Percentiles rank a stretch among this genome's conserved stretches.
phyloP scores from a whole-genome alignment of 2,113 vertebrate genomes.

The Limnothrissa miodon region DNA sequence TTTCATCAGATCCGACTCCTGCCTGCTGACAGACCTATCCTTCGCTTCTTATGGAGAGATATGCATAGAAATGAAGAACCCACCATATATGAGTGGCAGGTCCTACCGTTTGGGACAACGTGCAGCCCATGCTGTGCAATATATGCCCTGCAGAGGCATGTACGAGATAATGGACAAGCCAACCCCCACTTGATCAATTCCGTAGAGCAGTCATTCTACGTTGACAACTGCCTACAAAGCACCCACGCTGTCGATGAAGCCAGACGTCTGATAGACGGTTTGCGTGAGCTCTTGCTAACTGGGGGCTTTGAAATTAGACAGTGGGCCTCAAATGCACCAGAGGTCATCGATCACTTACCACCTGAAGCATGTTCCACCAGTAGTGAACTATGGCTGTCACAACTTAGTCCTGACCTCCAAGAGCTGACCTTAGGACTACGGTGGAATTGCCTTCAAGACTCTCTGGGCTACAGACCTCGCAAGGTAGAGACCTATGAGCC shows the following conservation, averaged over 20 bases:
- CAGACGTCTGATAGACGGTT: neutral
- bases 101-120: neutral
- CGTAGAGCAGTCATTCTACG: neutral
- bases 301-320: neutral
- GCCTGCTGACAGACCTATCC: slow-evolving; percentile 19
- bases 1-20: slow-evolving; percentile 39
- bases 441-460: neutral
- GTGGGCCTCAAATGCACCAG: neutral
- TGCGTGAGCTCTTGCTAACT: neutral
- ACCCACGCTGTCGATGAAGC: neutral
- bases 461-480: neutral
- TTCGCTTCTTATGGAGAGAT: slow-evolving; percentile 37
- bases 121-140: neutral
- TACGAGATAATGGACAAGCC: neutral
- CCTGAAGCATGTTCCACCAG: neutral
- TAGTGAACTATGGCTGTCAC: neutral
- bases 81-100: neutral
- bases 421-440: neutral
- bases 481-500: neutral
- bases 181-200: neutral
- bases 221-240: neutral
- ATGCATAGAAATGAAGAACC: neutral
- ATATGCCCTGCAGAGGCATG: neutral
- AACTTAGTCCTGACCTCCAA: neutral
- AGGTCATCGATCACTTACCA: neutral